Evolutionary conservation across 2,113 vertebrate genomes (phyloP).

Genomic region (Rhea americana): DNA sequence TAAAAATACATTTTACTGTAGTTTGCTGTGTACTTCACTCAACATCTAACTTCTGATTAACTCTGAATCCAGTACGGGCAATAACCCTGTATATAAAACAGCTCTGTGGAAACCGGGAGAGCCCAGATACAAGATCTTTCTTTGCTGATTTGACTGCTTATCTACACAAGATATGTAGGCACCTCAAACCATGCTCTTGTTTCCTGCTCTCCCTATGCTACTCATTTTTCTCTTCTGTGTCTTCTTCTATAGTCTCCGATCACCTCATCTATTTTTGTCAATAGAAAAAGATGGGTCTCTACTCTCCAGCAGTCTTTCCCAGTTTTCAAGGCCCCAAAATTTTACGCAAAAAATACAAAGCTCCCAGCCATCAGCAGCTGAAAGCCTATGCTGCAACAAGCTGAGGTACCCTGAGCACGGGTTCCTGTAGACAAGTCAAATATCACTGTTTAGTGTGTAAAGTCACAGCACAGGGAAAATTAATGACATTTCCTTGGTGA

Average conservation of each 20-base stretch:
- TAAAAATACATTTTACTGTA: not conserved
- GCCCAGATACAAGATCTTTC: not conserved
- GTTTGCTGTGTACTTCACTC: not conserved
- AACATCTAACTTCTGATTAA: not conserved
- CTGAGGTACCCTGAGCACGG: not conserved
- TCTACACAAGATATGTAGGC: not conserved
- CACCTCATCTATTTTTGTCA: not conserved
- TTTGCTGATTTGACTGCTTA: not conserved
- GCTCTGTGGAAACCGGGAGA: not conserved
- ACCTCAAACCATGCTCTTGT: not conserved
- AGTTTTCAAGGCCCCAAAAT: not conserved
- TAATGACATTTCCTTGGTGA: not conserved
- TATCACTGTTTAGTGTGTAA: not conserved
- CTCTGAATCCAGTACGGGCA: not conserved
- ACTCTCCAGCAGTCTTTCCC: not conserved
- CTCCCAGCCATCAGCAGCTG: not conserved
- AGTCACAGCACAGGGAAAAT: not conserved
- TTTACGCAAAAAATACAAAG: not conserved
- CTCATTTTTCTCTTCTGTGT: not conserved
- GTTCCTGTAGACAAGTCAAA: not conserved
- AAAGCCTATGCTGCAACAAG: not conserved
- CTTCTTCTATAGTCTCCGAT: not conserved
- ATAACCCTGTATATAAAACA: not conserved
- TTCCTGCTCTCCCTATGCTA: not conserved
- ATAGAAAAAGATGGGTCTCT: not conserved